Evolutionary conservation across 2,888 invertebrate species (phyloP), one percentile per base, ranked within the genome.

Genomic region (Cantharis lateralis): DNA sequence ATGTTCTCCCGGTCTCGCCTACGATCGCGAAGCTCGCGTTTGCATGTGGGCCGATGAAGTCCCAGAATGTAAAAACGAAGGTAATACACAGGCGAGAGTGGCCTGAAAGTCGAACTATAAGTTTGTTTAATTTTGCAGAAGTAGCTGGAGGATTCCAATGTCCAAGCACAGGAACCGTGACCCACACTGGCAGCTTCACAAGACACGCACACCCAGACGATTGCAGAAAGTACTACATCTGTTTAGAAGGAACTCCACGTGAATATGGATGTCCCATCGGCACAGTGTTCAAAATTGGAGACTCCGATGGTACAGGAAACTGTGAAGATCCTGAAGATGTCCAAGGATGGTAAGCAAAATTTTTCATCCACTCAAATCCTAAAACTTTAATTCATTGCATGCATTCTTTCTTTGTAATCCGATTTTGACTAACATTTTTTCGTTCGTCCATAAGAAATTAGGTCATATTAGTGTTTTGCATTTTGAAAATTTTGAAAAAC

Each of bases 21-120:
- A 97, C 91, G 96, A 98, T 91, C 92, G 96, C 82, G 96, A 97
- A 89, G 93, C 96, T 72, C 93, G 97, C 83, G 95, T 97, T 75
- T 97, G 97, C 90, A 96, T 98, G 95, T 96, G 98, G 98, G 95
- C 98, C 84, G 96, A 98, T 90, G 95, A 96, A 90, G 96, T 97
- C 78, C 95, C 96, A 72, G 95, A 97, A 89, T 97, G 97, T 91
- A 96, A 91, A 89, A 93, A 93, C 86, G 96, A 96, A 89, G 96
- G 96, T 96, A 90, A 24, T 24, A 9, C 9, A 78, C 78, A 75
- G 74, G 74, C 48, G 28, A 69, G 13, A 15, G n/a, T n/a, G 5
- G 15, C 3, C 13, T 10, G 4, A 1, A n/a, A 20, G 7, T 20
- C 2, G 3, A 11, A 24, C 7, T 66, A 61, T 10, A 13, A 15